These are phyloP conservation scores for Eupleurogrammus muticus DNA, from an alignment of 2,797 vertebrate species.

Conservation along the genomic window DNA sequence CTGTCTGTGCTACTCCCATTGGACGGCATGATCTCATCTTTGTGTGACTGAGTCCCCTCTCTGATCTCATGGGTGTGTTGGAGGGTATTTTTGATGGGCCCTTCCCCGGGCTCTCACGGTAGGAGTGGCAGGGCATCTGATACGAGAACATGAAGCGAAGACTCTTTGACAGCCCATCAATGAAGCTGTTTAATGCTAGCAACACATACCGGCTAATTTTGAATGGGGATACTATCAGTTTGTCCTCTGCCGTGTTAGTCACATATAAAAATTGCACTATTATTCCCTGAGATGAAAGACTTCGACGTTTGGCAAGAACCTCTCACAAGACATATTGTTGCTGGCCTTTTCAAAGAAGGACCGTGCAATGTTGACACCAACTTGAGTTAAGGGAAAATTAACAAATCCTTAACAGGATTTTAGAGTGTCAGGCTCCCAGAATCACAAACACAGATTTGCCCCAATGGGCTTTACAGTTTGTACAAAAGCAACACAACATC, in stretches of 20 bases:
- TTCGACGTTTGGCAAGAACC: neutral
- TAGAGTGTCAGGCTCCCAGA: conserved; percentile 7
- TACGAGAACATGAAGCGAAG: conserved; percentile 53
- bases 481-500: too few relatives aligned
- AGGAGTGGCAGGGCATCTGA: conserved; percentile 71
- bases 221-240: conserved; percentile 16
- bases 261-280: too few relatives aligned
- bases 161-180: conserved; percentile 65
- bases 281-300: neutral
- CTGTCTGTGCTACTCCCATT: conserved; percentile 59
- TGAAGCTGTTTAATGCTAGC: conserved; percentile 62
- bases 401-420: conserved; percentile 16
- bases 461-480: too few relatives aligned
- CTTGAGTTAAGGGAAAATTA: neutral
- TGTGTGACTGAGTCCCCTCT: conserved; percentile 75
- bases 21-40: conserved; percentile 81
- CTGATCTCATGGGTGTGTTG: conserved; percentile 77
- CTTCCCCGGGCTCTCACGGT: conserved; percentile 58
- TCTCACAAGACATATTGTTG: neutral
- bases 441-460: too few relatives aligned
- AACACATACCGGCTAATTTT: conserved; percentile 46
- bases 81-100: conserved; percentile 77
- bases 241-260: conserved; percentile 15
- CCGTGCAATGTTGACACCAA: conserved; percentile 1
- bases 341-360: neutral